phyloP scores from a whole-genome alignment of 1,140 invertebrate genomes.

The Anoplolepis gracilipes region DNA sequence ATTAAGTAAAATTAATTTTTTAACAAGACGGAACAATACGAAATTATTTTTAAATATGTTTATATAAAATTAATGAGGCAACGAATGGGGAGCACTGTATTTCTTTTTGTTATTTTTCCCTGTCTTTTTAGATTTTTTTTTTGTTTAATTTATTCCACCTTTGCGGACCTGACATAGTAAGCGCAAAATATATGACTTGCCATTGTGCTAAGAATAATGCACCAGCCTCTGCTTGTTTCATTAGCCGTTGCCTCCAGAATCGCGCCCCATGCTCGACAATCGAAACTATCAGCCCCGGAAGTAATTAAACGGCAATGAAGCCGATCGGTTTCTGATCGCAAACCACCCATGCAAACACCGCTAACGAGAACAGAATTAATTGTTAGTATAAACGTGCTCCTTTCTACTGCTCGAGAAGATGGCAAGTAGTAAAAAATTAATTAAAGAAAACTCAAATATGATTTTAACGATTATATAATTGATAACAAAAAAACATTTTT shows the following conservation, averaged over 20 bases:
- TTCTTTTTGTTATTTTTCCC: not conserved
- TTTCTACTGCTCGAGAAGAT: not conserved
- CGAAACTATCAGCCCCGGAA: constrained; percentile 65
- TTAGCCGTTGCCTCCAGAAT: constrained; percentile 23
- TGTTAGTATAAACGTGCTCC: constrained; percentile 5
- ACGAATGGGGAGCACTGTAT: not conserved
- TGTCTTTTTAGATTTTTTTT: not conserved
- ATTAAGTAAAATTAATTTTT: not conserved
- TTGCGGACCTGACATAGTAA: not conserved
- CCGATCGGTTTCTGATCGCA: constrained; percentile 43
- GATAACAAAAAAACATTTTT: not conserved
- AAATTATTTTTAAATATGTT: not conserved
- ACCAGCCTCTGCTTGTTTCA: constrained; percentile 36
- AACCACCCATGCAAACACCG: constrained; percentile 44
- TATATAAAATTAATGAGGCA: not conserved
- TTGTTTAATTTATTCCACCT: not conserved
- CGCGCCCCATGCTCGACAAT: constrained; percentile 29
- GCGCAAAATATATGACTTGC: not conserved
- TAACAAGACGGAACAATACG: not conserved
- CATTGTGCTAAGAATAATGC: constrained; percentile 19
- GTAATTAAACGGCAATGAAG: constrained; percentile 76
- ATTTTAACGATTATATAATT: not conserved
- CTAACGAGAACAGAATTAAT: constrained; percentile 55
- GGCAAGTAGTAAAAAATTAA: not conserved
- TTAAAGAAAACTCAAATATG: not conserved